Conservation (phyloP, 2,113 vertebrate genomes). For the Antennarius striatus region DNA sequence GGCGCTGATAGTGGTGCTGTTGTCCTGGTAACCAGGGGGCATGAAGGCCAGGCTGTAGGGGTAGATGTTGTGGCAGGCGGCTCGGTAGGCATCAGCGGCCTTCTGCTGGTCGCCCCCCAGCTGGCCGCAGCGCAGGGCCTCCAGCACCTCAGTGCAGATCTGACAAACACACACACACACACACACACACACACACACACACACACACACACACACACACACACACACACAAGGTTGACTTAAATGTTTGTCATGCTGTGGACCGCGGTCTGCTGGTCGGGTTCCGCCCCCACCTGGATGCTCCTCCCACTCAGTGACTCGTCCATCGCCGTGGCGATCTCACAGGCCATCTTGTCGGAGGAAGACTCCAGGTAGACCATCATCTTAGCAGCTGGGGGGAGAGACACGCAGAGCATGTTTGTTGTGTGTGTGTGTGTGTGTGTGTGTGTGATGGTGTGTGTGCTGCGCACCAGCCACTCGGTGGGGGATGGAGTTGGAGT, state of each 20-base stretch:
- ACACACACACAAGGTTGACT: no score
- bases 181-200: slow-evolving; percentile 38
- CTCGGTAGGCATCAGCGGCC: slow-evolving; percentile 88
- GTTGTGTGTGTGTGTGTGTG: no score
- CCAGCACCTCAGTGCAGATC: slow-evolving; percentile 91
- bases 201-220: slow-evolving; percentile 71
- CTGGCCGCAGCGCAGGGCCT: slow-evolving; percentile 87
- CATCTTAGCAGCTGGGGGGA: slow-evolving; percentile 88
- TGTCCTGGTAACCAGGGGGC: slow-evolving; percentile 94
- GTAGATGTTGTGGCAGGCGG: slow-evolving; percentile 90
- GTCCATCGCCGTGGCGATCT: slow-evolving; percentile 89
- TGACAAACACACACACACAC: slow-evolving; percentile 75
- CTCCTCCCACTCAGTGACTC: slow-evolving; percentile 90
- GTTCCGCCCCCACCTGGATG: slow-evolving; percentile 83
- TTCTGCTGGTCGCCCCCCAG: slow-evolving; percentile 89
- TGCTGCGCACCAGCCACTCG: slow-evolving; percentile 89
- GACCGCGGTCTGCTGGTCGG: no score
- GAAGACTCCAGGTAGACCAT: slow-evolving; percentile 93
- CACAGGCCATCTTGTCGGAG: slow-evolving; percentile 89
- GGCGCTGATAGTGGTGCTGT: slow-evolving; percentile 85
- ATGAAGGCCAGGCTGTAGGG: slow-evolving; percentile 94
- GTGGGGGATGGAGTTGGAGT: slow-evolving; percentile 94
- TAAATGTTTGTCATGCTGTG: no score
- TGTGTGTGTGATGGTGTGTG: background rate
- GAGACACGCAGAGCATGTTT: no score